Percentiles rank a stretch among this genome's conserved stretches.
Conservation (phyloP, 1,140 invertebrate genomes). For the Drosophila yakuba region DNA sequence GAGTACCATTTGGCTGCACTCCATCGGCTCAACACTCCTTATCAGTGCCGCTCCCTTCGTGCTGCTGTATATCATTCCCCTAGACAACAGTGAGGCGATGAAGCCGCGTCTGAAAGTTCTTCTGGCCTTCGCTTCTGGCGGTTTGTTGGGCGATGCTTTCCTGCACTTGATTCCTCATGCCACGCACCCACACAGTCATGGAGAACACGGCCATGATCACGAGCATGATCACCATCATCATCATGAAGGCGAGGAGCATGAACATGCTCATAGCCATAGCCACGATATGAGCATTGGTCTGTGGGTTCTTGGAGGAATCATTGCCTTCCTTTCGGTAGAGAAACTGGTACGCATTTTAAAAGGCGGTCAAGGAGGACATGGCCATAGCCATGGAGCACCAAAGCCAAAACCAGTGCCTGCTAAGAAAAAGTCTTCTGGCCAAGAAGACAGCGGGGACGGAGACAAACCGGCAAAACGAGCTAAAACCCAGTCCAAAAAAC, state of each 20-base stretch:
- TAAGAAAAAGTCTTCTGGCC: constrained; percentile 82
- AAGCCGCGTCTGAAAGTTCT: constrained; percentile 92
- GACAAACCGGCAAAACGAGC: constrained; percentile 71
- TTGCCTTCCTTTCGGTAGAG: constrained; percentile 96
- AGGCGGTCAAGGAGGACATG: constrained; percentile 87
- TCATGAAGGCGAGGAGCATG: constrained; percentile 84
- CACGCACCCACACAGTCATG: constrained; percentile 87
- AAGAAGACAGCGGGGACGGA: constrained; percentile 77
- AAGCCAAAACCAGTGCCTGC: constrained; percentile 57
- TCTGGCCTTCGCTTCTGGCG: constrained; percentile 97
- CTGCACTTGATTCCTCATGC: constrained; percentile 97
- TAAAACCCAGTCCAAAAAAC: constrained; percentile 60
- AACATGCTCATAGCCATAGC: constrained; percentile 87
- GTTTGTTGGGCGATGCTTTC: constrained; percentile 97
- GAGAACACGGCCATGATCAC: constrained; percentile 84
- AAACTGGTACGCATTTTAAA: constrained; percentile 96
- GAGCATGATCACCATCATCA: constrained; percentile 83
- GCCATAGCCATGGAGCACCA: constrained; percentile 84
- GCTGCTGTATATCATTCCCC: constrained; percentile 96
- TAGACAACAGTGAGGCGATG: constrained; percentile 94
- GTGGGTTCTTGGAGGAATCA: constrained; percentile 94
- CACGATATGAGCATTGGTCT: constrained; percentile 93
- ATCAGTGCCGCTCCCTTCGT: constrained; percentile 98
- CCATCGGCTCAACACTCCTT: constrained; percentile 94
- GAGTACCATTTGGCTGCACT: constrained; percentile 90